Conservation (phyloP, 2,113 vertebrate species). For the Pollachius pollachius region DNA sequence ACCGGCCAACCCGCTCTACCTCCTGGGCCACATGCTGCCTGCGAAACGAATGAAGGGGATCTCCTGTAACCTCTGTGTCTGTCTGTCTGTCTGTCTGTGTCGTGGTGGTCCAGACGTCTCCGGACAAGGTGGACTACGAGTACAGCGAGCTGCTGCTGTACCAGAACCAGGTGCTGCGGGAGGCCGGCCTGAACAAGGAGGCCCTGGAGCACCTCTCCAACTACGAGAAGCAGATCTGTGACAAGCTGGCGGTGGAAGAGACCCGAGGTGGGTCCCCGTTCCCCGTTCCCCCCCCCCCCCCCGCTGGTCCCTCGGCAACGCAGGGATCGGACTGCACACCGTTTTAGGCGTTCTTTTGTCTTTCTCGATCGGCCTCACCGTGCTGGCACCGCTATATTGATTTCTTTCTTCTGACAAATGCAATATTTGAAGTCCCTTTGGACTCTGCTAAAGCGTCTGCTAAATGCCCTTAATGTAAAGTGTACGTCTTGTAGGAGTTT, state of each 20-base stretch:
- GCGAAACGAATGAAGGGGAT: too few relatives aligned
- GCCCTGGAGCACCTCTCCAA: constrained; percentile 93
- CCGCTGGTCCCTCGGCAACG: too few relatives aligned
- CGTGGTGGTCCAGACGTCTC: constrained; percentile 80
- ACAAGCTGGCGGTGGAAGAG: constrained; percentile 97
- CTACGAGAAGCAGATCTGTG: constrained; percentile 97
- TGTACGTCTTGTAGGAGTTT: too few relatives aligned
- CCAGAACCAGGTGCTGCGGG: constrained; percentile 96
- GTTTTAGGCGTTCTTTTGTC: not conserved
- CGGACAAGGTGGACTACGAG: constrained; percentile 98
- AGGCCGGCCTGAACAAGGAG: constrained; percentile 92
- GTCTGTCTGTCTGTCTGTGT: not conserved
- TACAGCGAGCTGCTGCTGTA: constrained; percentile 98
- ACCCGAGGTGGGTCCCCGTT: constrained; percentile 82
- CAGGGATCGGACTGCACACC: not conserved
- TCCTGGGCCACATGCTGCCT: too few relatives aligned
- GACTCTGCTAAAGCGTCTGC: not conserved
- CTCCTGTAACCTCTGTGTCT: too few relatives aligned
- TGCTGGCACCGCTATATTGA: not conserved
- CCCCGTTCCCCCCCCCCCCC: too few relatives aligned
- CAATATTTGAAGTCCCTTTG: not conserved
- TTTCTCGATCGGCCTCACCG: too few relatives aligned
- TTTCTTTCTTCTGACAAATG: not conserved
- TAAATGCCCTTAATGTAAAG: too few relatives aligned
- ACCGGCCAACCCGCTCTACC: too few relatives aligned